Conservation (phyloP, 2,797 vertebrate species). For the Rhinogobio ventralis region DNA sequence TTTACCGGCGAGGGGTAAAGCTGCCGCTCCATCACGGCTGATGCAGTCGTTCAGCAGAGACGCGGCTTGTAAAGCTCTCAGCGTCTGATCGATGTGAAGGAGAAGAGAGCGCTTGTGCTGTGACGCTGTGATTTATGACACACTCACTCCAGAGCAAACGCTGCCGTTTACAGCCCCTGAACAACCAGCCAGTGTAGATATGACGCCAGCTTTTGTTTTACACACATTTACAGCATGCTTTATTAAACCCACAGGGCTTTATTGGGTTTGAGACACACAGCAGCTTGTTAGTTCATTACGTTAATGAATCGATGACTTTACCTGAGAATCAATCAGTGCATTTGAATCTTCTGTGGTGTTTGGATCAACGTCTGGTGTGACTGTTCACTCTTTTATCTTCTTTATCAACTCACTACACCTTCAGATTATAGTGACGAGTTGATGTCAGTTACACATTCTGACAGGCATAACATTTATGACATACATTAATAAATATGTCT, state of each 20-base stretch:
- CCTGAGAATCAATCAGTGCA: no score
- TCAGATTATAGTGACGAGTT: no score
- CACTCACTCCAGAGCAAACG: conserved; percentile 28
- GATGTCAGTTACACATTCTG: no score
- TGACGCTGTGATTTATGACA: conserved; percentile 47
- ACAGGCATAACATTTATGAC: no score
- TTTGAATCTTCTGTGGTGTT: no score
- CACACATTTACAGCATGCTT: conserved; percentile 27
- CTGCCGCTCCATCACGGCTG: background rate
- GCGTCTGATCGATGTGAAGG: conserved; percentile 34
- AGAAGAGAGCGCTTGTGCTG: conserved; percentile 13
- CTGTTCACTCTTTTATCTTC: no score
- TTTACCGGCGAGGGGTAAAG: conserved; percentile 18
- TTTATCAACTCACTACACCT: no score
- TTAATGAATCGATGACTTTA: no score
- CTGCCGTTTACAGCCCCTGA: conserved; percentile 18
- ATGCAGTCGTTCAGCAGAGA: background rate
- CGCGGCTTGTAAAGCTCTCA: conserved; percentile 30
- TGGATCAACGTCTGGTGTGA: no score
- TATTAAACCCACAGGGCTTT: conserved; percentile 24
- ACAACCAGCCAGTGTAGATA: conserved; percentile 43
- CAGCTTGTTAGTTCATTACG: no score
- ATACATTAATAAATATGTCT: no score
- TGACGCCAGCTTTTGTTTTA: conserved; percentile 34
- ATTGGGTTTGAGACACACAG: background rate